A percentile compares a stretch with the other conserved stretches of the same genome.
phyloP scores from a whole-genome alignment of 2,113 vertebrate species.

The Psophia crepitans region DNA sequence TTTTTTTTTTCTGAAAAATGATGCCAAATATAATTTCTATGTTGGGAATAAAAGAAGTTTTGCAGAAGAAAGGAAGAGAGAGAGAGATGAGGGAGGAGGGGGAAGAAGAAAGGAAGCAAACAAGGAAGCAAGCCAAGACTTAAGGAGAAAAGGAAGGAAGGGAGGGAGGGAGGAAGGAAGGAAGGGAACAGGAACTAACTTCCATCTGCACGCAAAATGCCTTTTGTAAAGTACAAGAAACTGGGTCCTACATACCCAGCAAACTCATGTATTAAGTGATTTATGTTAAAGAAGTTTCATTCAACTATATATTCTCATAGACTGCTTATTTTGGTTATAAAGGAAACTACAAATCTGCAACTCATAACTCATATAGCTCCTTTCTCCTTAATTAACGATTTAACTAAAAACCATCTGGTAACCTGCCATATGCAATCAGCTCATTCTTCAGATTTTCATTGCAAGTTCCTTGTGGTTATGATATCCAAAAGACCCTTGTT shows the following conservation, averaged over 20 bases:
- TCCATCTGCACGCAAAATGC: not conserved
- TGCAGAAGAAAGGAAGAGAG: not conserved
- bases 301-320: not conserved
- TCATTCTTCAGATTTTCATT: not conserved
- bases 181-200: not conserved
- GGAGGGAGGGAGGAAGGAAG: not conserved
- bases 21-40: not conserved
- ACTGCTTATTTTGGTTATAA: not conserved
- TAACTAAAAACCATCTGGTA: constrained; percentile 12
- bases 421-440: not conserved
- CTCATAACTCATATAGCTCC: not conserved
- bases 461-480: not conserved
- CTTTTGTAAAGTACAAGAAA: not conserved
- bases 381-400: not conserved
- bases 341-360: not conserved
- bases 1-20: not conserved
- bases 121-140: not conserved
- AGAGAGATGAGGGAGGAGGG: too few relatives aligned
- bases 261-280: not conserved
- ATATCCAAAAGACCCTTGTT: not conserved
- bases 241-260: not conserved
- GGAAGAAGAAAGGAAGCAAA: not conserved
- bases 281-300: not conserved
- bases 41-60: not conserved
- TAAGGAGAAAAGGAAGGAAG: not conserved